These are phyloP conservation scores for Drosophila bocqueti DNA, from an alignment of 1,140 invertebrate genomes.

Conservation along the genomic window DNA sequence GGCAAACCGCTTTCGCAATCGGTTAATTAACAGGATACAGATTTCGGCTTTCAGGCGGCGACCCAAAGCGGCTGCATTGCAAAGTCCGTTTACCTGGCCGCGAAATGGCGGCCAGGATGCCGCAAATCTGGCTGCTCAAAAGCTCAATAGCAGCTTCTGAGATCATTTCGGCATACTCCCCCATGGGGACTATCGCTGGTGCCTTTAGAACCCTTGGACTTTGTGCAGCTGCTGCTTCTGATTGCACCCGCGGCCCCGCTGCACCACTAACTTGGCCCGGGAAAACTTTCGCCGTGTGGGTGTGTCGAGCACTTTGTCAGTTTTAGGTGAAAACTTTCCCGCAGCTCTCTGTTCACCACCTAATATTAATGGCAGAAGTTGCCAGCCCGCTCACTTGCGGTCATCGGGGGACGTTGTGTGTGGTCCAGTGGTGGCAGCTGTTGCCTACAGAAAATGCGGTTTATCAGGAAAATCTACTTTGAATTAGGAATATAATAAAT, in stretches of 20 bases:
- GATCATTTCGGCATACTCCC: constrained; percentile 9
- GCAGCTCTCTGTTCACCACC: constrained; percentile 40
- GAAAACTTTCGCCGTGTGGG: constrained; percentile 46
- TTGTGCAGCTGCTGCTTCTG: constrained; percentile 50
- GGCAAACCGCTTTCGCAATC: constrained; percentile 28
- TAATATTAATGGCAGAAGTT: constrained; percentile 61
- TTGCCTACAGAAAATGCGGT: neutral
- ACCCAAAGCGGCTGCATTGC: constrained; percentile 10
- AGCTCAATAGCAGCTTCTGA: constrained; percentile 1
- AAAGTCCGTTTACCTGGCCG: constrained; percentile 15
- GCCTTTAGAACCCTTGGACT: constrained; percentile 10
- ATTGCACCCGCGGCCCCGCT: constrained; percentile 42
- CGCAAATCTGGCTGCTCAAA: constrained; percentile 1
- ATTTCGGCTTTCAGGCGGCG: constrained; percentile 6
- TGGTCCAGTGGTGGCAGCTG: constrained; percentile 1
- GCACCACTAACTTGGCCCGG: constrained; percentile 15
- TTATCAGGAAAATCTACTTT: neutral
- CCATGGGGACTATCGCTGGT: neutral
- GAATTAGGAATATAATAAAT: neutral
- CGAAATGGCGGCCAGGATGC: neutral
- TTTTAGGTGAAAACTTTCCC: constrained; percentile 77
- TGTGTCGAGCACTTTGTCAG: constrained; percentile 59
- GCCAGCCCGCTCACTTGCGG: constrained; percentile 18
- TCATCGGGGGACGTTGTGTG: constrained; percentile 1
- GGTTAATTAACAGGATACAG: constrained; percentile 29